Evolutionary conservation across 2,888 invertebrate genomes (phyloP).

Genomic region (Prosapia bicincta): DNA sequence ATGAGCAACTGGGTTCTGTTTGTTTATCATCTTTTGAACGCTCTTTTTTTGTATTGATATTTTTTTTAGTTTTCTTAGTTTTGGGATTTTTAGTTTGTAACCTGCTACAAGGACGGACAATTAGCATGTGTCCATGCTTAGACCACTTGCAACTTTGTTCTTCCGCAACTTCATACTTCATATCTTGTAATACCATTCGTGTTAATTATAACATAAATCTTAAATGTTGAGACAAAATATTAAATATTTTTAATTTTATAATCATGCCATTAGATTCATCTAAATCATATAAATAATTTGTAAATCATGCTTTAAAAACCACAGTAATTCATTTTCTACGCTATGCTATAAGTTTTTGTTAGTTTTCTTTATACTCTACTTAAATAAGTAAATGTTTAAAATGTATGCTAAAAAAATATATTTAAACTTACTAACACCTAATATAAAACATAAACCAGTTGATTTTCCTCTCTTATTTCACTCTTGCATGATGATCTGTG

Average conservation of each 20-base stretch:
- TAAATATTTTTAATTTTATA: too few relatives aligned
- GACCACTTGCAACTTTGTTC: too few relatives aligned
- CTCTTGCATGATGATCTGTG: background rate
- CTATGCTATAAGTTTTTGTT: too few relatives aligned
- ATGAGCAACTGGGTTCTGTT: slow-evolving; percentile 22
- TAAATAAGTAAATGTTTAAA: background rate
- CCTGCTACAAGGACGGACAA: too few relatives aligned
- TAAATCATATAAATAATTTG: too few relatives aligned
- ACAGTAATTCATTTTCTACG: too few relatives aligned
- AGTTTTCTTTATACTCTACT: background rate
- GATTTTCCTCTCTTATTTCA: background rate
- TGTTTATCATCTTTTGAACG: slow-evolving; percentile 17
- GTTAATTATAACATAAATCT: too few relatives aligned
- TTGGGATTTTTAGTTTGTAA: background rate
- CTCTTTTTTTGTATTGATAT: background rate
- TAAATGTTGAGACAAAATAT: too few relatives aligned
- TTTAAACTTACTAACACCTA: background rate
- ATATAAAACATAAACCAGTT: background rate
- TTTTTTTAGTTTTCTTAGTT: background rate
- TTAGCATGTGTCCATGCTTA: too few relatives aligned
- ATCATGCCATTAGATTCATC: too few relatives aligned
- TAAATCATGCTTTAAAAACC: too few relatives aligned
- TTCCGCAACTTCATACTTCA: background rate
- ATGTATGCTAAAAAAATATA: background rate
- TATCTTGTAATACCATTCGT: background rate